phyloP scores from a whole-genome alignment of 2,797 vertebrate species.

The Myotis vivesi region DNA sequence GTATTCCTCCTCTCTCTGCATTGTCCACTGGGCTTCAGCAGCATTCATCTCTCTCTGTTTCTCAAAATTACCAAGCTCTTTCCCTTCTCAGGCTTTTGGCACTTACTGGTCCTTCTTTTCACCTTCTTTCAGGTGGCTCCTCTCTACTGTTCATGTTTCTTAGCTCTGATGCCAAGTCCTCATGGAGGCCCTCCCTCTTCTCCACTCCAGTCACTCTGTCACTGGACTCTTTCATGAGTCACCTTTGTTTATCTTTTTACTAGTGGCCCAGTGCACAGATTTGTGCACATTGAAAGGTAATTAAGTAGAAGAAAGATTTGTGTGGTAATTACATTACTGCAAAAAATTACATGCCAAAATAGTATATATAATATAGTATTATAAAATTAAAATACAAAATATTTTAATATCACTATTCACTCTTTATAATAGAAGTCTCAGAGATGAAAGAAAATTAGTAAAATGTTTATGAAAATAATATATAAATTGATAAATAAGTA shows the following conservation, averaged over 20 bases:
- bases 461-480: no score
- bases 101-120: neutral
- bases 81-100: neutral
- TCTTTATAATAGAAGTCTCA: no score
- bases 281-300: no score
- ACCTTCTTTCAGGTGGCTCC: fast-evolving
- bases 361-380: no score
- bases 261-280: no score
- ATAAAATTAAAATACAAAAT: no score
- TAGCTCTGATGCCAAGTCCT: neutral
- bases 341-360: no score
- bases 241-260: neutral
- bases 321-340: no score
- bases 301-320: no score
- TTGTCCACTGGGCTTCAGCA: neutral
- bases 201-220: neutral
- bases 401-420: no score
- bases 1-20: fast-evolving
- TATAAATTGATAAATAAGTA: no score
- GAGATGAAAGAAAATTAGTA: no score
- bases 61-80: neutral
- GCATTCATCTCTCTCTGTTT: neutral
- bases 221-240: neutral
- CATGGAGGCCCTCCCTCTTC: neutral
- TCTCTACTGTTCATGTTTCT: neutral